A percentile compares a stretch with the other conserved stretches of the same genome.
These are phyloP conservation scores for Sarotherodon lohbergeri DNA, from an alignment of 2,113 vertebrate genomes.

Conservation along the genomic window DNA sequence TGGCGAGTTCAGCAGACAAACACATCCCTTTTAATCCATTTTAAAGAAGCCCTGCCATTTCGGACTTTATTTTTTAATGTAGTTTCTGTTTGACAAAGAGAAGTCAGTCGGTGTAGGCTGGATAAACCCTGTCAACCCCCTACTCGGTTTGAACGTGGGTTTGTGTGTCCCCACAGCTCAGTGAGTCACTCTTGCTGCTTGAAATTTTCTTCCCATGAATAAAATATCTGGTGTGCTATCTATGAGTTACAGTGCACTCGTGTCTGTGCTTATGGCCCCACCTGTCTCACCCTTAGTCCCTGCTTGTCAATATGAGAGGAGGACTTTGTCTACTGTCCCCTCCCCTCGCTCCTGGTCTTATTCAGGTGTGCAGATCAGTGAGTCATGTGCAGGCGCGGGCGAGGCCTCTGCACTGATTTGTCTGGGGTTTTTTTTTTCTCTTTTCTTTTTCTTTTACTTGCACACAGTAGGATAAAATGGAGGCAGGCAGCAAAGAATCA, in stretches of 20 bases:
- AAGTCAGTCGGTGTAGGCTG: background rate
- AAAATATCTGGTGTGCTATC: slow-evolving; percentile 63
- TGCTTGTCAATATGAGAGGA: background rate
- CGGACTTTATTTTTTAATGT: slow-evolving; percentile 44
- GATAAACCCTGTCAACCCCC: slow-evolving; percentile 49
- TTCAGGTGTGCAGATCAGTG: slow-evolving; percentile 8
- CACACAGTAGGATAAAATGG: background rate
- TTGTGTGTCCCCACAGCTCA: slow-evolving; percentile 25
- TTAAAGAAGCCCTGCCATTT: slow-evolving; percentile 2
- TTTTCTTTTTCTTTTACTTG: background rate
- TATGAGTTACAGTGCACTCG: slow-evolving; percentile 40
- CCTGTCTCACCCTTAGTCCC: background rate
- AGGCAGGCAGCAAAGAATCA: background rate
- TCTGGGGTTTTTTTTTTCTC: background rate
- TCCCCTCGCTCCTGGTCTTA: background rate
- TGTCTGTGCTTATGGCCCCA: background rate
- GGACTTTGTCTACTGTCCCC: background rate
- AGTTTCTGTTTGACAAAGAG: slow-evolving; percentile 14
- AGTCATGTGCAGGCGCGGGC: background rate
- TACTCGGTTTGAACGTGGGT: background rate
- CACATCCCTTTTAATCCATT: background rate
- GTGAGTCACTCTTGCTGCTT: slow-evolving; percentile 59
- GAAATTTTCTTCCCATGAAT: slow-evolving; percentile 61
- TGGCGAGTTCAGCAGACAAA: background rate
- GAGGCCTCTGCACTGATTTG: slow-evolving; percentile 17